Evolutionary conservation across 2,113 vertebrate species (phyloP), one percentile per base, ranked within the genome.

Genomic region (Athene noctua): DNA sequence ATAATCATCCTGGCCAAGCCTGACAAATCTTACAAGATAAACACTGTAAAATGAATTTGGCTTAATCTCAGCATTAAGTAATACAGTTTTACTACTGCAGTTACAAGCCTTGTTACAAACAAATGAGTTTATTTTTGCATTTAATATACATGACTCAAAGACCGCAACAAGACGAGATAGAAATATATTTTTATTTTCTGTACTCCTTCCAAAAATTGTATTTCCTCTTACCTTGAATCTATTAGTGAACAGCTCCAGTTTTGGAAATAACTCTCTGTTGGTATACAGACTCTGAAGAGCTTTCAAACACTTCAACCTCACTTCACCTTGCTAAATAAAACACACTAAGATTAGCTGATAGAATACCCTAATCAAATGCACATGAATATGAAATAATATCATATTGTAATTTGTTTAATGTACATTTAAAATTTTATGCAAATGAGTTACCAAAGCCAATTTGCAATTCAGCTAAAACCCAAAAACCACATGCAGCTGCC

Each of bases 261-360:
- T 99, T 70, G 99, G 99, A 84, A 99, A 99, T 89, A 99, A 98
- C 77, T 99, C 99, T 98, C 99, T 97, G 98, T 99, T 99, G 91
- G 99, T 99, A 97, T 99, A 99, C 8, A 99, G 98, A 94, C 99
- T 99, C 97, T 99, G 99, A 72, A 99, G 98, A 88, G 99, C 99
- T 98, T 99, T 99, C 97, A 99, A 98, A 98, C 99, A 99, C 98
- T 99, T 99, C 94, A 99, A 98, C 96, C 99, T 99, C 95, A 99
- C 99, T 98, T 99, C 99, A 93, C 99, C 99, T 99, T 99, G 99
- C 99, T 99, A 90, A 90, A 97, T 38, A 95, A 97, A 98, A 95
- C 70, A 98, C 55, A 97, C 36, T 11, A 42, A 62, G 79, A 94
- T 85, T 71, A 88, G 83, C 94, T 85, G 96, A 83, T 26, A 94